Base-by-base conservation (phyloP, 92 coral and sea anemone genomes). In the Hydrozoanthus gracilis region DNA sequence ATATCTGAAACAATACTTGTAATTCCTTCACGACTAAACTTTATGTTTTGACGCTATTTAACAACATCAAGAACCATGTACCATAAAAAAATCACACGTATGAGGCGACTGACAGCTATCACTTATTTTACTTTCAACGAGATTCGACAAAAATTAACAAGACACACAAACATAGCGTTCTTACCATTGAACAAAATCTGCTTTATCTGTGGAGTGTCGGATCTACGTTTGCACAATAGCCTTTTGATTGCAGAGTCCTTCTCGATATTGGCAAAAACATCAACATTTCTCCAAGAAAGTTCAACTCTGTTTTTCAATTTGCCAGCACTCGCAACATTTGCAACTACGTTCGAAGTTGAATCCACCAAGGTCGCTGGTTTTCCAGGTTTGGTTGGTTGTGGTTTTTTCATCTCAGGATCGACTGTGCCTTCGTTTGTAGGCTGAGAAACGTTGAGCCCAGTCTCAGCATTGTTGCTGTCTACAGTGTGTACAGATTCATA, bases 141-240 rank as follows among this genome's bases (percentile, higher is more conserved):
- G 35, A 27, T 27, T 27, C 35, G 35, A 27, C 35, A 27, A 27
- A 27, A 27, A 27, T 27, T 27, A 27, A 27, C 35, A 27, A 27
- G 35, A 27, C 35, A 2, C 35, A 27, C 0, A 0, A 27, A 0
- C 7, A 62, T 4, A 4, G 10, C n/a, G 20, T 49, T 50, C 96
- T 84, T 75, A 96, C 98, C 98, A 54, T 94, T 93, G 85, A 91
- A 90, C 18, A 96, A 91, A 66, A 96, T 92, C 79, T 94, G 98
- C 75, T 88, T 91, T 69, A 96, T 90, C 62, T 82, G 83, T 4
- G 93, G 96, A 51, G 74, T 89, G 8, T 83, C 84, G 3, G 68
- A 58, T 14, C 86, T 89, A 8, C 79, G 52, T 52, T 89, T 86
- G 68, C 92, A 71, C 72, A 95, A 91, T 15, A 90, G 88, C 2